A percentile compares a stretch with the other conserved stretches of the same genome.
Evolutionary conservation across 2,113 vertebrate species (phyloP).

Genomic region (Corydoras maculifer): DNA sequence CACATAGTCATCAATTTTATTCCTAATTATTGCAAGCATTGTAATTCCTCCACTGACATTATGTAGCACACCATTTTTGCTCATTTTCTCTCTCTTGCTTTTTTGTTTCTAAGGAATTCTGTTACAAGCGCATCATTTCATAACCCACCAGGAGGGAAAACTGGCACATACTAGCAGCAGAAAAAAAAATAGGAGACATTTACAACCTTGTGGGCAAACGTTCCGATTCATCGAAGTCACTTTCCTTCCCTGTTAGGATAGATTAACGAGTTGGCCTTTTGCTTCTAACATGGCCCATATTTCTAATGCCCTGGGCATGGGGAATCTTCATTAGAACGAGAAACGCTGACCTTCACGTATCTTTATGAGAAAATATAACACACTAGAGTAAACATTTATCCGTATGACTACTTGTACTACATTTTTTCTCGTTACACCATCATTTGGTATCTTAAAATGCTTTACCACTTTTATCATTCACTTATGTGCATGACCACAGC

Average conservation of each 20-base stretch:
- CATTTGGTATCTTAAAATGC: conserved; percentile 48
- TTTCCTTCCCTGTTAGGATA: conserved; percentile 58
- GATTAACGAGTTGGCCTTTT: conserved; percentile 77
- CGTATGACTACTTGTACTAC: conserved; percentile 55
- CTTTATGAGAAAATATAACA: conserved; percentile 71
- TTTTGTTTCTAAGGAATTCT: conserved; percentile 5
- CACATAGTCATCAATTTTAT: no score
- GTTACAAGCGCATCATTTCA: background rate
- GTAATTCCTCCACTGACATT: conserved; percentile 3
- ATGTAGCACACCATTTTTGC: background rate
- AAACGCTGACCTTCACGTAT: conserved; percentile 72
- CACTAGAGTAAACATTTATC: conserved; percentile 70
- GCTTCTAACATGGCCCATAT: conserved; percentile 63
- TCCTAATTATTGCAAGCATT: background rate
- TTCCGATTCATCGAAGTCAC: conserved; percentile 53
- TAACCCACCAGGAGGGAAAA: background rate
- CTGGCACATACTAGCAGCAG: background rate
- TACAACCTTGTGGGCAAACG: conserved; percentile 54
- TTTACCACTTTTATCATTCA: conserved; percentile 24
- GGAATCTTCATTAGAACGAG: conserved; percentile 71
- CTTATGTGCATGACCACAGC: background rate
- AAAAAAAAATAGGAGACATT: conserved; percentile 52
- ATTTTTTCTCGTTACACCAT: conserved; percentile 43
- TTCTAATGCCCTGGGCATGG: conserved; percentile 59
- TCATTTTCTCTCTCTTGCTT: no score